Evolutionary conservation across 2,797 vertebrate genomes (phyloP).

Genomic region (Notoglanidium macrostoma): DNA sequence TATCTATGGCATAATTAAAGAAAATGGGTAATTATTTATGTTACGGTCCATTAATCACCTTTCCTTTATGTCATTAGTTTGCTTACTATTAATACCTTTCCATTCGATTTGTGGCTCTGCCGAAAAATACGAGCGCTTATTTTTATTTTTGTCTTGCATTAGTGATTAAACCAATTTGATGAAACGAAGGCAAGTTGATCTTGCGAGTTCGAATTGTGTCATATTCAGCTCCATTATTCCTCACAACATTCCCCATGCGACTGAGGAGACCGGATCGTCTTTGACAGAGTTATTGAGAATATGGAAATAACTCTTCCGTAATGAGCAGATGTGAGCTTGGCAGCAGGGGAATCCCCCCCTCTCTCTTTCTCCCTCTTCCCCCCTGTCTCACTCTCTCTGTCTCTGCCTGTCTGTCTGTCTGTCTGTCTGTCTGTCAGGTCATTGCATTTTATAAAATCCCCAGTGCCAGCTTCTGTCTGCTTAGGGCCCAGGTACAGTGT

Average conservation of each 20-base stretch:
- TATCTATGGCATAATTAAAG: constrained; percentile 69
- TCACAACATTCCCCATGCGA: constrained; percentile 46
- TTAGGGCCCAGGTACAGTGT: constrained; percentile 20
- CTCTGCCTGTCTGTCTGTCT: constrained; percentile 21
- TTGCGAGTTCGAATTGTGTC: constrained; percentile 53
- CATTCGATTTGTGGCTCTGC: constrained; percentile 18
- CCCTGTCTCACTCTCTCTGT: constrained; percentile 2
- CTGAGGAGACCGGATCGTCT: constrained; percentile 46
- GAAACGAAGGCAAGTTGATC: constrained; percentile 42
- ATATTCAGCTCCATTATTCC: constrained; percentile 56
- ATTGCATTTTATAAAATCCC: constrained; percentile 53
- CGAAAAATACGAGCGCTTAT: constrained; percentile 9
- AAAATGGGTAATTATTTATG: constrained; percentile 76
- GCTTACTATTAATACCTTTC: constrained; percentile 51
- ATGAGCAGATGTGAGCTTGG: constrained; percentile 63
- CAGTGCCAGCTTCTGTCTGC: constrained; percentile 47
- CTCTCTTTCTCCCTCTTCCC: constrained; percentile 16
- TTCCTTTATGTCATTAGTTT: constrained; percentile 67
- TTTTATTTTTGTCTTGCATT: constrained; percentile 26
- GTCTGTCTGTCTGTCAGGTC: constrained; percentile 35
- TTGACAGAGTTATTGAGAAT: constrained; percentile 64
- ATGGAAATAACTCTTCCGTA: constrained; percentile 59
- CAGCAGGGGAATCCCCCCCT: constrained; percentile 35
- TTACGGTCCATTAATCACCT: constrained; percentile 76
- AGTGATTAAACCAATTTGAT: constrained; percentile 48